A percentile compares a stretch with the other conserved stretches of the same genome.
Conservation (phyloP, 64 coral and sea anemone genomes). For the Porites australiensis region DNA sequence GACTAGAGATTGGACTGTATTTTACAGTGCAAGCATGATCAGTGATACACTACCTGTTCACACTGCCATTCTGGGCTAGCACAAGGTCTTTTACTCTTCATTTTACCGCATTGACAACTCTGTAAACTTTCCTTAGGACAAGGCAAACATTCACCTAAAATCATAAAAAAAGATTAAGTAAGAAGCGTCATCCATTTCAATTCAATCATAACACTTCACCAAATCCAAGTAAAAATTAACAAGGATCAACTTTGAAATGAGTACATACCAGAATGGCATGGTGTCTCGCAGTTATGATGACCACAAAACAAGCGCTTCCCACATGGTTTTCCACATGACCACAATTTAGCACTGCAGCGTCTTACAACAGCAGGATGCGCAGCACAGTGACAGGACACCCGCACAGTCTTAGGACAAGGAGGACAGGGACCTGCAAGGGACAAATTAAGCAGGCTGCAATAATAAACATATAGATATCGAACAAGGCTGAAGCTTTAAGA, state of each 20-base stretch:
- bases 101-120: conserved; percentile 60
- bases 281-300: conserved; percentile 85
- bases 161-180: background rate
- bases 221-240: background rate
- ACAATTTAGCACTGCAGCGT: conserved; percentile 88
- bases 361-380: conserved; percentile 68
- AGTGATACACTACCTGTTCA: conserved; percentile 5
- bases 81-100: conserved; percentile 47
- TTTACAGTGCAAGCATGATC: too few relatives aligned
- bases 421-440: conserved; percentile 85
- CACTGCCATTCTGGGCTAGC: conserved; percentile 63
- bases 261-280: conserved; percentile 85
- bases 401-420: conserved; percentile 95
- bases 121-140: conserved; percentile 69
- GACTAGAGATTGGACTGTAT: too few relatives aligned
- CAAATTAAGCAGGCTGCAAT: background rate
- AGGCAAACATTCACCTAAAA: conserved; percentile 33
- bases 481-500: background rate
- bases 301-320: conserved; percentile 78
- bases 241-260: background rate
- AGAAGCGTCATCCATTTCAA: background rate
- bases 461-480: too few relatives aligned
- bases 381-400: conserved; percentile 79
- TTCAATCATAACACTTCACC: background rate
- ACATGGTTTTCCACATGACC: conserved; percentile 97